Percentiles rank a stretch among this genome's conserved stretches.
Conservation (phyloP, 2,888 invertebrate species). For the Epinotia nisella region DNA sequence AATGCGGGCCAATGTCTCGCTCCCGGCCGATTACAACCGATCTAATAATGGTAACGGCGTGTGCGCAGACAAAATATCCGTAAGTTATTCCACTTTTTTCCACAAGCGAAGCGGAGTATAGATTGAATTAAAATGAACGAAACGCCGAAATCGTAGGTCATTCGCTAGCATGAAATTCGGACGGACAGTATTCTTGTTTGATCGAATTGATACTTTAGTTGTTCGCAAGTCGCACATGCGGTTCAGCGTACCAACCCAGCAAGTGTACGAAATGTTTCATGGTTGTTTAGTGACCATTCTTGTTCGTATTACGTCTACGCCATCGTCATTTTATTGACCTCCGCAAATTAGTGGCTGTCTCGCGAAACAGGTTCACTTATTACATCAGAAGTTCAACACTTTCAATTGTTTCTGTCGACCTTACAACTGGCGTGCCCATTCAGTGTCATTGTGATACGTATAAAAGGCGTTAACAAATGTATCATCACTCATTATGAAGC, state of each 20-base stretch:
- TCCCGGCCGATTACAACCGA: conserved; percentile 10
- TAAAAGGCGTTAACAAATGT: conserved; percentile 21
- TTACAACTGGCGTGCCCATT: conserved; percentile 12
- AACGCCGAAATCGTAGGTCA: too few species aligned
- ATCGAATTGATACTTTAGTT: too few species aligned
- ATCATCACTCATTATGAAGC: conserved; percentile 25
- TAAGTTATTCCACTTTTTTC: conserved; percentile 5
- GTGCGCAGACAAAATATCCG: conserved; percentile 1
- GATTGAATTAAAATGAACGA: not conserved
- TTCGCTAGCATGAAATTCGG: too few species aligned
- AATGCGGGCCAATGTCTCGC: conserved; percentile 39
- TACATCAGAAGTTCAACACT: conserved; percentile 78
- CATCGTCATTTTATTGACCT: conserved; percentile 58
- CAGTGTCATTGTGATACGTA: conserved; percentile 12
- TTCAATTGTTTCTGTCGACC: conserved; percentile 63
- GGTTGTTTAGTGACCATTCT: conserved; percentile 12
- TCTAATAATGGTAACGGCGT: conserved; percentile 26
- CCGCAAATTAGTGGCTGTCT: conserved; percentile 55
- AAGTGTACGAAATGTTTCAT: not conserved
- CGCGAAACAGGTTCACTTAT: conserved; percentile 70
- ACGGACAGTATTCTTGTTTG: too few species aligned
- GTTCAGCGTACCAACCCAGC: not conserved
- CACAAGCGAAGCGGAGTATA: not conserved
- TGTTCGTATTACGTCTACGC: conserved; percentile 3
- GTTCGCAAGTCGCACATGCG: too few species aligned